Evolutionary conservation across 1,140 invertebrate species (phyloP).

Genomic region (Drosophila kepulauana): DNA sequence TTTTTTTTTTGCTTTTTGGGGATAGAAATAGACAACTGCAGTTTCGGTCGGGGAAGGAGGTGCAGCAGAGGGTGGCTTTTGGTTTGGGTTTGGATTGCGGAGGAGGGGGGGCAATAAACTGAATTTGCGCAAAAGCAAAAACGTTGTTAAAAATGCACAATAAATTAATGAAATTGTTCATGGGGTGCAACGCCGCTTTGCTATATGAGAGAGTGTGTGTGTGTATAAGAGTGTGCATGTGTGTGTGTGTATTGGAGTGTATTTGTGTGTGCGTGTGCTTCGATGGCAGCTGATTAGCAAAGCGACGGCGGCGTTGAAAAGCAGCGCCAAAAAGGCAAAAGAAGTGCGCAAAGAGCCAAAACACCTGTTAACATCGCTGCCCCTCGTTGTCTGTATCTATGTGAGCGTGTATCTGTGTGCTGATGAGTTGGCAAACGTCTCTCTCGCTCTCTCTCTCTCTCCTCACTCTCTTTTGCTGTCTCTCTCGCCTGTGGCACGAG

Average conservation of each 20-base stretch:
- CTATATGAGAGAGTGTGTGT: constrained; percentile 22
- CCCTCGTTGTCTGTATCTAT: constrained; percentile 5
- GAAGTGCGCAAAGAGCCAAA: constrained; percentile 65
- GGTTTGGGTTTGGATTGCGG: too few relatives aligned
- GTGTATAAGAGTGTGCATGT: constrained; percentile 20
- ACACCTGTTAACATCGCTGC: constrained; percentile 71
- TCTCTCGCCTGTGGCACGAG: constrained; percentile 43
- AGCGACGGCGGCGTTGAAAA: constrained; percentile 20
- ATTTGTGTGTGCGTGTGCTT: constrained; percentile 16
- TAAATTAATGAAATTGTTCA: constrained; percentile 41
- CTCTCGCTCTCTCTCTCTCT: neutral
- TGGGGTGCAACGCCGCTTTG: constrained; percentile 11
- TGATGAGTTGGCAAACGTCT: constrained; percentile 22
- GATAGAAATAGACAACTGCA: constrained; percentile 23
- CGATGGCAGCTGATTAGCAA: constrained; percentile 50
- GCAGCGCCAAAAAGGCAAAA: constrained; percentile 40
- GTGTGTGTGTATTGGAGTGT: constrained; percentile 23
- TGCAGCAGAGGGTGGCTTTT: constrained; percentile 1
- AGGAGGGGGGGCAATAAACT: neutral
- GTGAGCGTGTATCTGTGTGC: constrained; percentile 16
- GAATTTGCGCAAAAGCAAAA: constrained; percentile 16
- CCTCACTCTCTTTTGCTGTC: neutral
- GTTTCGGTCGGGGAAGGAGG: neutral
- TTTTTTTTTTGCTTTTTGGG: constrained; percentile 3
- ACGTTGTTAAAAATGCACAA: constrained; percentile 31